A percentile compares a stretch with the other conserved stretches of the same genome.
Evolutionary conservation across 2,113 vertebrate species (phyloP).

Genomic region (Isichthys henryi): DNA sequence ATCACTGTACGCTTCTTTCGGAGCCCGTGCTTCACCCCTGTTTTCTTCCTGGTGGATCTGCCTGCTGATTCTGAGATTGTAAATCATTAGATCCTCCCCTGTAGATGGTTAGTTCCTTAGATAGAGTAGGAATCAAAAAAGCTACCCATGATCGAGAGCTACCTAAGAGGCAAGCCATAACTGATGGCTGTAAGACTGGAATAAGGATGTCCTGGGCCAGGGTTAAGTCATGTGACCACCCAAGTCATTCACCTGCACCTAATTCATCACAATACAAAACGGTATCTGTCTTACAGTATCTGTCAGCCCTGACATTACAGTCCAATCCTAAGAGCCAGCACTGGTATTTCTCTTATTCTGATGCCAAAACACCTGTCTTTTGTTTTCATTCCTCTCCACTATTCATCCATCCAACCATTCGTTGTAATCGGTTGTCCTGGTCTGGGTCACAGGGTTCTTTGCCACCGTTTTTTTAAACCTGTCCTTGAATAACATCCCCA

Average conservation of each 20-base stretch:
- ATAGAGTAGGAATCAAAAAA: not conserved
- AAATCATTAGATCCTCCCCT: not conserved
- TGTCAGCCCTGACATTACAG: not conserved
- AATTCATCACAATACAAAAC: not conserved
- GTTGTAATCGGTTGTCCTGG: not conserved
- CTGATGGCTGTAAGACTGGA: not conserved
- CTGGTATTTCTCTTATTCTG: not conserved
- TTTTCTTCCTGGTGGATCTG: not conserved
- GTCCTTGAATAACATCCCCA: not conserved
- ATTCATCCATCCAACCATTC: not conserved
- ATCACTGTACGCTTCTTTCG: not conserved
- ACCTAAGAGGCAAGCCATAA: not conserved
- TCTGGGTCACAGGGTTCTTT: not conserved
- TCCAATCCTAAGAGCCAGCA: not conserved
- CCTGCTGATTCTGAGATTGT: not conserved
- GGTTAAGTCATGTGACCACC: not conserved
- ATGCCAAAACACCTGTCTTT: not conserved
- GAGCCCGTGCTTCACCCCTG: too few relatives aligned
- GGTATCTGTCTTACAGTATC: not conserved
- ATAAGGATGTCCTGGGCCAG: not conserved
- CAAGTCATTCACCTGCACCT: not conserved
- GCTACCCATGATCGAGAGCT: not conserved
- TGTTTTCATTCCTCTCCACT: not conserved
- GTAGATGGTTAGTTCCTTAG: not conserved
- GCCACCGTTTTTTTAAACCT: not conserved